A percentile compares a stretch with the other conserved stretches of the same genome.
Conservation (phyloP, 2,797 vertebrate species). For the Esox lucius region DNA sequence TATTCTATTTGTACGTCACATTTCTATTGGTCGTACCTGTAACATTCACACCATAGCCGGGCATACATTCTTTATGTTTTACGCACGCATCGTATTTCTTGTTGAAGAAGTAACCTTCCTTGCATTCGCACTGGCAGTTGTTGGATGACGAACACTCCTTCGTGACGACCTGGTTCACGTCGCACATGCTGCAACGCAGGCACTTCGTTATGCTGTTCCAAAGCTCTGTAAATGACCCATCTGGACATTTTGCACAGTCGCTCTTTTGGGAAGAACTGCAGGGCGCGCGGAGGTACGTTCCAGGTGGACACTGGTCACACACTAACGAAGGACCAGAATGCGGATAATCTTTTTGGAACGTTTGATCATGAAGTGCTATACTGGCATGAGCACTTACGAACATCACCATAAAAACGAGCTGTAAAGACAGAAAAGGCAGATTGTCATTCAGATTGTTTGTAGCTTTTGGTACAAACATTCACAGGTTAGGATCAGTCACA, state of each 20-base stretch:
- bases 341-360: slow-evolving; percentile 40
- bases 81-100: slow-evolving; percentile 40
- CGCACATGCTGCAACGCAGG: slow-evolving; percentile 64
- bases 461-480: not conserved
- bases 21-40: slow-evolving; percentile 47
- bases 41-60: slow-evolving; percentile 45
- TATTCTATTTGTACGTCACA: not conserved
- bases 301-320: slow-evolving; percentile 63
- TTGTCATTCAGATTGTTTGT: not conserved
- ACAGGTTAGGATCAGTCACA: not conserved
- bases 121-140: slow-evolving; percentile 63
- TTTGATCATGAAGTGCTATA: not conserved
- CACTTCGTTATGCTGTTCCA: slow-evolving; percentile 70
- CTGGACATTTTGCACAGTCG: slow-evolving; percentile 54
- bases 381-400: not conserved
- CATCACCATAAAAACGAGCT: slow-evolving; percentile 23
- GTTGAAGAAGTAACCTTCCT: slow-evolving; percentile 46
- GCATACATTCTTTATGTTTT: slow-evolving; percentile 53
- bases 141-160: slow-evolving; percentile 35
- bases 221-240: slow-evolving; percentile 63
- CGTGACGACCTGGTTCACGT: slow-evolving; percentile 41
- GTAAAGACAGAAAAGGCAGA: not conserved
- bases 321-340: slow-evolving; percentile 21
- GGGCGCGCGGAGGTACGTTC: slow-evolving; percentile 30
- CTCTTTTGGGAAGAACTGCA: slow-evolving; percentile 52